A percentile compares a stretch with the other conserved stretches of the same genome.
These are phyloP conservation scores for Agonopterix subpropinquella DNA, from an alignment of 2,888 invertebrate genomes.

Conservation along the genomic window DNA sequence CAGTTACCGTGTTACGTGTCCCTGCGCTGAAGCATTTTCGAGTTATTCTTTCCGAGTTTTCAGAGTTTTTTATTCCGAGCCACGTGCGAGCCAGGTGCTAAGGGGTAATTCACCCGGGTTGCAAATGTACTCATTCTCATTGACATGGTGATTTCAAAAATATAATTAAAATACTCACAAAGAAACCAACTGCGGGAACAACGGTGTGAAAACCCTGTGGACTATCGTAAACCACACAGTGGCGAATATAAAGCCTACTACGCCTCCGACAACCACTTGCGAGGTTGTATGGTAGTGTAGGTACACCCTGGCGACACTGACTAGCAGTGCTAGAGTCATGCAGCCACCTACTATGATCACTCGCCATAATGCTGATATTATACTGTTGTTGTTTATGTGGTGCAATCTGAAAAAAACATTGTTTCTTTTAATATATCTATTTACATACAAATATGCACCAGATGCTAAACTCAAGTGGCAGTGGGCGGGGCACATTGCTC, in stretches of 20 bases:
- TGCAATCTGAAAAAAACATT: conserved; percentile 78
- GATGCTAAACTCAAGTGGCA: too few species aligned
- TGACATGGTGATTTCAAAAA: neutral
- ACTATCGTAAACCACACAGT: conserved; percentile 88
- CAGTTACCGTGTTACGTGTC: too few species aligned
- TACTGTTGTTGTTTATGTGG: conserved; percentile 86
- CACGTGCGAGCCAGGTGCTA: too few species aligned
- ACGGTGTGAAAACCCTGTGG: conserved; percentile 86
- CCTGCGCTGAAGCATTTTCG: too few species aligned
- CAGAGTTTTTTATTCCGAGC: too few species aligned
- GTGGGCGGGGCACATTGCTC: too few species aligned
- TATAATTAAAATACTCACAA: conserved; percentile 78
- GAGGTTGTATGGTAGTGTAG: conserved; percentile 88
- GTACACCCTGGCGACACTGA: conserved; percentile 85
- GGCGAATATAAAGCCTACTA: conserved; percentile 84
- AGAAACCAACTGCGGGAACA: conserved; percentile 89
- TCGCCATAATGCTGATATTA: conserved; percentile 85
- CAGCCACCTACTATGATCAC: conserved; percentile 79
- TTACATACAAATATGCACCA: conserved; percentile 87
- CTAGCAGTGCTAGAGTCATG: conserved; percentile 74
- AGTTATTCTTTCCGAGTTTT: too few species aligned
- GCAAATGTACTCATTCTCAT: neutral
- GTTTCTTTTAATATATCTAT: conserved; percentile 80
- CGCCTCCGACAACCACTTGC: conserved; percentile 87
- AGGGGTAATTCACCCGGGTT: too few species aligned